These are phyloP conservation scores for Plutella xylostella DNA, from an alignment of 2,888 invertebrate species.

Conservation along the genomic window DNA sequence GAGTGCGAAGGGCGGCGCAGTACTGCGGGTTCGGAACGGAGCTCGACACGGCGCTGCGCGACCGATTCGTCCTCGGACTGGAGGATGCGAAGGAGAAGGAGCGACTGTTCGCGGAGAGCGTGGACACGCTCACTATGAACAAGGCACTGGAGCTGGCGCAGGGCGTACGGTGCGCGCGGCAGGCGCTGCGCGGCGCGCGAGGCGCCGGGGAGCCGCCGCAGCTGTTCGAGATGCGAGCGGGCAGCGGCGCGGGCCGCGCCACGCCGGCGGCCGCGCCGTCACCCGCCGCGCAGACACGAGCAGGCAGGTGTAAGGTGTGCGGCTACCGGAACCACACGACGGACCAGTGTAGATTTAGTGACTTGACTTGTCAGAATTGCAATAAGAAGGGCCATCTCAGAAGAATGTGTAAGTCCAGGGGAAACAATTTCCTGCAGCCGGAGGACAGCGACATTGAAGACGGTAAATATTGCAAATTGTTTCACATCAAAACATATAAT, in stretches of 20 bases:
- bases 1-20: slow-evolving; percentile 11
- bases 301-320: no score
- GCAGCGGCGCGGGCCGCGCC: no score
- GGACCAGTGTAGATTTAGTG: slow-evolving; percentile 11
- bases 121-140: slow-evolving; percentile 13
- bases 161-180: slow-evolving; percentile 1
- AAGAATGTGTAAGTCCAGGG: no score
- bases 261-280: neutral
- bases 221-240: no score
- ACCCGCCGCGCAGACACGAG: neutral
- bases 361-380: no score
- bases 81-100: slow-evolving; percentile 14
- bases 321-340: no score
- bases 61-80: slow-evolving; percentile 16
- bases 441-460: no score
- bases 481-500: no score
- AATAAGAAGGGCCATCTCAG: no score
- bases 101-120: slow-evolving; percentile 14
- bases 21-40: slow-evolving; percentile 11
- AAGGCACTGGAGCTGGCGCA: slow-evolving; percentile 15
- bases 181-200: neutral
- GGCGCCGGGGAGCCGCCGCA: no score
- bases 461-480: no score
- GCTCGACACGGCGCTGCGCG: slow-evolving; percentile 12
- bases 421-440: no score